A percentile compares a stretch with the other conserved stretches of the same genome.
Conservation (phyloP, 1,140 invertebrate genomes). For the Camponotus floridanus region DNA sequence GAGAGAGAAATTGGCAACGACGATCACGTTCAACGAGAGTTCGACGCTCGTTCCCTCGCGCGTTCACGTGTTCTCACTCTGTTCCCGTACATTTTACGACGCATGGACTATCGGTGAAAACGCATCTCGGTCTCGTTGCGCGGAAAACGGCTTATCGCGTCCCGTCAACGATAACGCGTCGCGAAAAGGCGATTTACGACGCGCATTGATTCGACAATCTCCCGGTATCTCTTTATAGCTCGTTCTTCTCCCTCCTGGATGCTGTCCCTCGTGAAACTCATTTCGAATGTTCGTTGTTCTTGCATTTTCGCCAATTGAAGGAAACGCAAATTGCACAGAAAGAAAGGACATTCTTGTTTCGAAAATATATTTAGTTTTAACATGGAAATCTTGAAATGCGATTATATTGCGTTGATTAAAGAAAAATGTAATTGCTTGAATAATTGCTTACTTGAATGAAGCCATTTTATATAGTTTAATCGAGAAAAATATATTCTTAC, state of each 20-base stretch:
- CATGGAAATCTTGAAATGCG: too few species aligned
- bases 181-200: slow-evolving; percentile 45
- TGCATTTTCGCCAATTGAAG: slow-evolving; percentile 17
- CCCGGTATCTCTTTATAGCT: slow-evolving; percentile 9
- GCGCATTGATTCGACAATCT: slow-evolving; percentile 33
- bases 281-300: background rate
- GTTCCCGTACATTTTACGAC: slow-evolving; percentile 45
- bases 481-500: too few species aligned
- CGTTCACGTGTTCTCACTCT: background rate
- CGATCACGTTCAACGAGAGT: slow-evolving; percentile 47
- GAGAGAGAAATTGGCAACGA: slow-evolving; percentile 1
- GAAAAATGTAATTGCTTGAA: too few species aligned
- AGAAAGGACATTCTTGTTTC: too few species aligned
- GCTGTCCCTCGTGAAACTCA: background rate
- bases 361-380: too few species aligned
- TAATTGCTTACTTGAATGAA: too few species aligned
- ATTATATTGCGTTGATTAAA: too few species aligned
- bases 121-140: background rate
- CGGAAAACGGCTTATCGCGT: slow-evolving; percentile 31
- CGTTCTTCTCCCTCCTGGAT: background rate
- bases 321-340: too few species aligned
- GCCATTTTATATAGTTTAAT: too few species aligned
- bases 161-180: slow-evolving; percentile 39
- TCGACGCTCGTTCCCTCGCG: slow-evolving; percentile 9
- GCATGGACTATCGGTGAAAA: slow-evolving; percentile 26